Evolutionary conservation across 2,888 invertebrate genomes (phyloP).

Genomic region (Trichogramma evanescens): DNA sequence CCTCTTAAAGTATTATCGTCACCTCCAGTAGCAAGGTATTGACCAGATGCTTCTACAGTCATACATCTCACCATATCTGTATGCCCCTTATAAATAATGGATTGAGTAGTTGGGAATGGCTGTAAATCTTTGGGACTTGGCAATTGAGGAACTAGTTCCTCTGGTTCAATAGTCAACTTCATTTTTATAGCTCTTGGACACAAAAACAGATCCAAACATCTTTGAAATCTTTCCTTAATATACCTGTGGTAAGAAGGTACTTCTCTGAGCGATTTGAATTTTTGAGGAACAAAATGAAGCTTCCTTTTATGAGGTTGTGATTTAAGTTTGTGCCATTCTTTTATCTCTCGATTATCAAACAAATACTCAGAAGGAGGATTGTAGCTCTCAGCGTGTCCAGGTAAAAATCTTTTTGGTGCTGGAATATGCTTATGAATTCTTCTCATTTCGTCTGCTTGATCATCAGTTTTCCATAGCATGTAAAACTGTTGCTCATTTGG

Average conservation of each 20-base stretch:
- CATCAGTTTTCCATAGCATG: slow-evolving; percentile 85
- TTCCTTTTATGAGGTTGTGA: slow-evolving; percentile 85
- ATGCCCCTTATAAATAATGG: slow-evolving; percentile 79
- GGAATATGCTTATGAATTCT: slow-evolving; percentile 81
- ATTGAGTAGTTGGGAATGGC: slow-evolving; percentile 88
- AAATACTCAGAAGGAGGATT: slow-evolving; percentile 97
- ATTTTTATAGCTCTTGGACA: slow-evolving; percentile 91
- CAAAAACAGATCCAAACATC: slow-evolving; percentile 93
- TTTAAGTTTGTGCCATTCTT: slow-evolving; percentile 73
- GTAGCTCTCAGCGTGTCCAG: slow-evolving; percentile 93
- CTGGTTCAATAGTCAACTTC: slow-evolving; percentile 82
- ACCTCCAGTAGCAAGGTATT: slow-evolving; percentile 84
- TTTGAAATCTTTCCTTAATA: slow-evolving; percentile 85
- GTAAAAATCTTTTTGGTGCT: slow-evolving; percentile 82
- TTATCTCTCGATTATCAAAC: slow-evolving; percentile 77
- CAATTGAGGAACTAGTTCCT: slow-evolving; percentile 86
- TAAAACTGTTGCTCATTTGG: slow-evolving; percentile 66
- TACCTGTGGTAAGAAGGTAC: slow-evolving; percentile 84
- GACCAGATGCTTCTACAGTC: slow-evolving; percentile 70
- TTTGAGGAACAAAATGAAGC: slow-evolving; percentile 83
- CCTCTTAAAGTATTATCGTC: slow-evolving; percentile 85
- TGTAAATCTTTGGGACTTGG: slow-evolving; percentile 93
- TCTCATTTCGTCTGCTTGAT: slow-evolving; percentile 58
- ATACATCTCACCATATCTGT: slow-evolving; percentile 75
- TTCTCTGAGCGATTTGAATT: slow-evolving; percentile 68